These are phyloP conservation scores for Dendrolimus houi DNA, from an alignment of 2,888 invertebrate species.

Conservation along the genomic window DNA sequence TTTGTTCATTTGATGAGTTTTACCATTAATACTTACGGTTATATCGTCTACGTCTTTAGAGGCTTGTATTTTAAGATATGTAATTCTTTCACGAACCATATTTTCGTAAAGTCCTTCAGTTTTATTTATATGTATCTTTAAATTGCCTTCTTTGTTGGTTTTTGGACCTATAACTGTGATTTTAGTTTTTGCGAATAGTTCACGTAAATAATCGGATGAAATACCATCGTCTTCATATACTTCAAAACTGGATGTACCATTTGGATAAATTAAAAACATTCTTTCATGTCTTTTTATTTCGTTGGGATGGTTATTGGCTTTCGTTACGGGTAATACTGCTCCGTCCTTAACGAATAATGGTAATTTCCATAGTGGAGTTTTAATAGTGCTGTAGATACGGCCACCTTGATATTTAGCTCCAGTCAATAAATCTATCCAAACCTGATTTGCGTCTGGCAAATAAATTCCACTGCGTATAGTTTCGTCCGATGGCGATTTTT, in stretches of 20 bases:
- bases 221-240: constrained; percentile 64
- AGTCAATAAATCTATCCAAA: constrained; percentile 60
- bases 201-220: constrained; percentile 39
- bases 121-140: constrained; percentile 42
- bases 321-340: constrained; percentile 59
- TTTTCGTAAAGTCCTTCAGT: constrained; percentile 41
- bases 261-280: constrained; percentile 50
- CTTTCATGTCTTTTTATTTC: constrained; percentile 46
- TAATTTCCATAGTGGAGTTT: constrained; percentile 55
- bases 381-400: constrained; percentile 47
- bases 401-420: constrained; percentile 61
- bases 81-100: constrained; percentile 42
- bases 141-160: constrained; percentile 31
- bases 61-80: constrained; percentile 47
- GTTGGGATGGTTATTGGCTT: constrained; percentile 53
- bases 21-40: constrained; percentile 40
- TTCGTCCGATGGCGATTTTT: constrained; percentile 13
- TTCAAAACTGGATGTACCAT: constrained; percentile 33
- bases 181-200: constrained; percentile 37
- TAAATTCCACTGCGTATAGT: constrained; percentile 47
- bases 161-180: constrained; percentile 32
- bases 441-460: constrained; percentile 43
- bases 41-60: constrained; percentile 32
- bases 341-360: constrained; percentile 61
- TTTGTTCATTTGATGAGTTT: constrained; percentile 28